Evolutionary conservation across 2,888 invertebrate species (phyloP), one percentile per base, ranked within the genome.

Genomic region (Idaea straminata): DNA sequence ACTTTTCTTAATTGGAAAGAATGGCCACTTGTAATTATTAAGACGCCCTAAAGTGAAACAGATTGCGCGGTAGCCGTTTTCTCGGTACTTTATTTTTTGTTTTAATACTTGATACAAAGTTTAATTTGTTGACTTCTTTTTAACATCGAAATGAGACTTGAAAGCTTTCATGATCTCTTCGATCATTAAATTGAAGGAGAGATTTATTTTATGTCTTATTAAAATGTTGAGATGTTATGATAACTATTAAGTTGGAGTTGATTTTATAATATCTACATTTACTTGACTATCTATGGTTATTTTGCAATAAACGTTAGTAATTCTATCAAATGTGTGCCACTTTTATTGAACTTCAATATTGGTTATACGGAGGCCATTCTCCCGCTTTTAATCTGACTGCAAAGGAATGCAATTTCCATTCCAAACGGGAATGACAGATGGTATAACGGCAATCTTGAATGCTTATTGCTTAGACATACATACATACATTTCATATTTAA

Each of bases 11-110:
- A 92, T 92, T 92, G 91, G 91, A 92, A 92, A 89, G 89, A 92
- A 92, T 91, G 91, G 92, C 91, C 91, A 92, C 92, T 92, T 92
- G 91, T 91, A 92, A 92, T 92, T 92, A 92, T 91, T 91, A 92
- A 91, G 91, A 89, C 91, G 88, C 88, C 88, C 89, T 89, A 90
- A 92, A 92, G 91, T 91, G 92, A 91, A 92, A 92, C 92, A 91
- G 92, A 92, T 92, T 92, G 91, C 87, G 82, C 85, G 86, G 85
- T 85, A 86, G 83, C 83, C 83, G 83, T 83, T 81, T 83, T 78
- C 83, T 77, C 69, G 76, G 73, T 77, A 76, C 81, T 82, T 80
- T 83, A 78, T 83, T 88, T 88, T 86, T 83, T 81, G 83, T 82
- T 80, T 79, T 74, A 73, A 74, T 75, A 75, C 80, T 83, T 81